Base-by-base conservation (phyloP, 2,797 vertebrate species). In the Danio tinwini region DNA sequence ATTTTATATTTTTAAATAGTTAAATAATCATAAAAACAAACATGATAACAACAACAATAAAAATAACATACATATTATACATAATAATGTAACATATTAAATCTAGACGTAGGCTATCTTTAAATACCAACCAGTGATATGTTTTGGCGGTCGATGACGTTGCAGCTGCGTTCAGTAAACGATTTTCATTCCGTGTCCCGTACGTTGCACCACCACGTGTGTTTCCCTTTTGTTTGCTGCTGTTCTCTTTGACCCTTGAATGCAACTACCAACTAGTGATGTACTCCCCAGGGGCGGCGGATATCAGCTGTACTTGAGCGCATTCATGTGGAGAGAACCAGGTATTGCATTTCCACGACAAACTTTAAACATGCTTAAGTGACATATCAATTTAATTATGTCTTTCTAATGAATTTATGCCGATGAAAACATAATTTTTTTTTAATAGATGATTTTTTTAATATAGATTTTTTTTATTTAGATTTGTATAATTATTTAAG, bases 241-340 rank as follows among this genome's bases (percentile, higher is more conserved):
- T 42, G 4, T 44, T 10, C 37, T 55, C 10, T 9, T 55, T 55
- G 7, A 13, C 50, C 10, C 17, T 55, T 42, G 40, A 45, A 59
- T 8, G 55, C 42, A 29, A 45, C 2, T 11, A 40, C 13, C 42
- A 47, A 45, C 2, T 7, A 40, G 12, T n/a, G 6, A 45, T 68
- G 5, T 0, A 5, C 6, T 29, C 16, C 14, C 67, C 14, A 37
- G 7, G 29, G 50, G 39, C 40, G 13, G 17, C 56, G 16, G 52
- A 56, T 7, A 8, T 56, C 16, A 59, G 17, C 9, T 40, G 65
- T 29, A 44, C 47, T 12, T 44, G n/a, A 78, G 78, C 78, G 52
- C 78, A 11, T 10, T 58, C 78, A 14, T 16, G 59, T 74, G 78
- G 78, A 56, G 11, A 58, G 17, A 5, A 1, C 10, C 50, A 29